Base-by-base conservation (phyloP, 1,140 invertebrate species). In the Cherax destructor region DNA sequence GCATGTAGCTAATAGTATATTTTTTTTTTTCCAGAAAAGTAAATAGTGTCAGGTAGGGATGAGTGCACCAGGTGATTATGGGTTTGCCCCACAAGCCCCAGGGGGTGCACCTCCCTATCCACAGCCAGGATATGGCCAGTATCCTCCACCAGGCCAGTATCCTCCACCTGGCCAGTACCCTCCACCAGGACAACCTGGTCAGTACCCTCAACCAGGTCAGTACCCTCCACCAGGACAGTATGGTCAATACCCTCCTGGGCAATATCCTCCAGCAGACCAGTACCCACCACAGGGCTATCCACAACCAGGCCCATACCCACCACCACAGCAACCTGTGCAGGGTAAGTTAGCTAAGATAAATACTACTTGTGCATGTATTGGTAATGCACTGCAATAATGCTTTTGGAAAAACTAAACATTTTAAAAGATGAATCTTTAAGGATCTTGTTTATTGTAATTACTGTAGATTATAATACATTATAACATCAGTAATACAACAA, bases 181-280 rank as follows among this genome's bases (percentile, higher is more conserved):
- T 49, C 59, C 81, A 49, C 81, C 81, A 21, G 81, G 81, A 41
- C 81, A 83, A 9, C 69, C 69, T 24, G 69, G 69, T 5, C 69
- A 72, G 4, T 83, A 83, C 81, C 59, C 81, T 21, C 81, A 59
- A 4, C 81, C 81, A 5, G 80, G 80, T 3, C 52, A 61, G n/a
- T 83, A 83, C n/a, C 80, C 80, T 13, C 80, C 52, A 30, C 52
- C 52, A 61, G 80, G 52, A 6, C 80, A 83, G 79, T 56, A 52
- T 56, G 80, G n/a, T 6, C 80, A 83, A 18, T 65, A 65, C 18
- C 80, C 80, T 18, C 18, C 47, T 2, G 65, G 52, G 3, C 80
- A 83, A n/a, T 83, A 83, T 41, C 80, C 80, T 18, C 47, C 47
- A 10, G 49, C 78, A 50, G 56, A 50, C 5, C 80, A n/a, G n/a